Evolutionary conservation across 2,113 vertebrate genomes (phyloP).

Genomic region (Alligator mississippiensis): DNA sequence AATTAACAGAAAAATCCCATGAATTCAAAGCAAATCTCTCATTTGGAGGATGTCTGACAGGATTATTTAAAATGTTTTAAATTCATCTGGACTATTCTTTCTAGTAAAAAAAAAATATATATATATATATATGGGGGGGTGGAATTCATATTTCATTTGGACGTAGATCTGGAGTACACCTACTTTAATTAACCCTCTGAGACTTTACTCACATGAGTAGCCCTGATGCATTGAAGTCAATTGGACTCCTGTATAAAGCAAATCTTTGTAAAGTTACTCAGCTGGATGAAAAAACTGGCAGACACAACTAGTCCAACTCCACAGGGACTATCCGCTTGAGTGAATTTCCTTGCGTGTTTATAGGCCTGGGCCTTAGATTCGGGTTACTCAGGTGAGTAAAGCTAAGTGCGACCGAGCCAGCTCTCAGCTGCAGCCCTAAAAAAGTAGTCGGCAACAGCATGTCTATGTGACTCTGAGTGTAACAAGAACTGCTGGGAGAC

Average conservation of each 20-base stretch:
- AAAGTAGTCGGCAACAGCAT: no score
- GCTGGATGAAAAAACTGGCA: not conserved
- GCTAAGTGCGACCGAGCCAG: not conserved
- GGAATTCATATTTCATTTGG: not conserved
- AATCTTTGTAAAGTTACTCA: not conserved
- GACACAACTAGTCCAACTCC: not conserved
- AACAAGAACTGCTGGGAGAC: not conserved
- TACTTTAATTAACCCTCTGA: not conserved
- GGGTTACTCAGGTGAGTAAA: not conserved
- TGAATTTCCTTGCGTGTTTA: not conserved
- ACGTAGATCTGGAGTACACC: not conserved
- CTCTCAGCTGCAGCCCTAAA: not conserved
- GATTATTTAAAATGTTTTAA: not conserved
- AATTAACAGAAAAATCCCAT: not conserved
- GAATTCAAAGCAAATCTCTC: not conserved
- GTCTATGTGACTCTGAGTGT: not conserved
- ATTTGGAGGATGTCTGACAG: not conserved
- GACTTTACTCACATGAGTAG: not conserved
- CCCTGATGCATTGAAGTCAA: not conserved
- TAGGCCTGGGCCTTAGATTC: not conserved
- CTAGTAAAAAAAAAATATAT: not conserved
- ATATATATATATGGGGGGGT: no score
- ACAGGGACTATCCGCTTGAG: not conserved
- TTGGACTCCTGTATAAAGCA: no score
- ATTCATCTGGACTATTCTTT: not conserved